Base-by-base conservation (phyloP, 2,888 invertebrate genomes). In the Rhopalosiphum nymphaeae region DNA sequence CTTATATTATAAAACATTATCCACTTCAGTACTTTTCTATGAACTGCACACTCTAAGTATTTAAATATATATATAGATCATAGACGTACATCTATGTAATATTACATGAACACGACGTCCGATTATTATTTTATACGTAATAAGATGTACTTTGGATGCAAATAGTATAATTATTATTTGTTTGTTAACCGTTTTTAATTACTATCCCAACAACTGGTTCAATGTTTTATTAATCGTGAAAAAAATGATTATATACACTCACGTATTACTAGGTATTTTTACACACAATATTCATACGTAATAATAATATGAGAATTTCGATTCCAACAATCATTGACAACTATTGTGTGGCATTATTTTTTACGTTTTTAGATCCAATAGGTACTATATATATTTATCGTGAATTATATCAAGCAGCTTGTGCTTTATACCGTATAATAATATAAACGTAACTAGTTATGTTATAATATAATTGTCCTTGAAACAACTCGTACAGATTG, bases 141-240 rank as follows among this genome's bases (percentile, higher is more conserved):
- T 56, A 56, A 89, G 42, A 56, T 53, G 57, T 44, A 89, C 89
- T 89, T 57, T 89, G 89, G 89, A 89, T 44, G 89, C 57, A n/a
- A n/a, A 61, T 46, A 46, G 0, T 16, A 42, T 89, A 57, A 46
- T 16, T 89, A 44, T 61, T 61, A 61, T 90, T 67, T 67, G 61
- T 90, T 89, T 42, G 57, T 13, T 67, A 90, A 67, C 61, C 46
- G 21, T 46, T 67, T 90, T 90, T 67, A 67, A 90, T 90, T n/a
- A 49, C 0, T 16, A 44, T 86, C 86, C 46, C 16, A 86, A 86
- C 46, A 86, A 86, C 46, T 29, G 46, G 29, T 86, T 44, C 46
- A 46, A 86, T 46, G 46, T 46, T 86, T 86, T 29, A 46, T 29
- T 29, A n/a, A 86, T 29, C 86, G 29, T 46, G 29, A 49, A 49